Base-by-base conservation (phyloP, 2,113 vertebrate species). In the Mus musculus region DNA sequence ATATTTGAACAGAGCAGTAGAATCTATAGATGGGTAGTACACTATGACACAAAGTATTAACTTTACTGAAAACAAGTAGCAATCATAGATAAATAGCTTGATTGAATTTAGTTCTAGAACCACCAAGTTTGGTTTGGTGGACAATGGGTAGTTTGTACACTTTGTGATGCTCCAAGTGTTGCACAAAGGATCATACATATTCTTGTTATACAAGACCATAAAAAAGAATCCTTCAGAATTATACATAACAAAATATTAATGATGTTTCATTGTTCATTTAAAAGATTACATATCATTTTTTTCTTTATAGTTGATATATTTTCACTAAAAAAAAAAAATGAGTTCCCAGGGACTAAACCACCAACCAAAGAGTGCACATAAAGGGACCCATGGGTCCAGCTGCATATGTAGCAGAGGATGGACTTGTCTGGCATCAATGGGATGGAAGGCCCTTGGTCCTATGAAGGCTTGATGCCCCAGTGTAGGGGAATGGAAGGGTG, bases 241-340 rank as follows among this genome's bases (percentile, higher is more conserved):
- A 42, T 22, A 36, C 17, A 8, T 71, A 69, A n/a, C 8, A 88
- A 89, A 93, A 94, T 86, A 72, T 52, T 73, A 81, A 84, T 73
- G 26, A 42, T 82, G 17, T 46, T 46, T 89, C 12, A 61, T 61
- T 61, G 77, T 30, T 61, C 1, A 4, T 0, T 42, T 92, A 76
- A 54, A 22, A 94, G 1, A 73, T 42, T 85, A n/a, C 16, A 87
- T 3, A 6, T 78, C 22, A 76, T 61, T 89, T 71, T 80, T 77
- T 59, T 80, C 90, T 90, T n/a, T 24, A 69, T 24, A 78, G 42
- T 69, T 88, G 16, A 92, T 88, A 33, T 61, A 39, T 78, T 96
- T 90, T 85, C 17, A 49, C 13, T 52, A 49, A 49, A 49, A 49
- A 7, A 49, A 49, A 49, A 49, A 49, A 49, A 49, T 49, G 49